Percentiles rank a stretch among this genome's conserved stretches.
phyloP scores from a whole-genome alignment of 2,888 invertebrate genomes.

The Tubulanus polymorphus region DNA sequence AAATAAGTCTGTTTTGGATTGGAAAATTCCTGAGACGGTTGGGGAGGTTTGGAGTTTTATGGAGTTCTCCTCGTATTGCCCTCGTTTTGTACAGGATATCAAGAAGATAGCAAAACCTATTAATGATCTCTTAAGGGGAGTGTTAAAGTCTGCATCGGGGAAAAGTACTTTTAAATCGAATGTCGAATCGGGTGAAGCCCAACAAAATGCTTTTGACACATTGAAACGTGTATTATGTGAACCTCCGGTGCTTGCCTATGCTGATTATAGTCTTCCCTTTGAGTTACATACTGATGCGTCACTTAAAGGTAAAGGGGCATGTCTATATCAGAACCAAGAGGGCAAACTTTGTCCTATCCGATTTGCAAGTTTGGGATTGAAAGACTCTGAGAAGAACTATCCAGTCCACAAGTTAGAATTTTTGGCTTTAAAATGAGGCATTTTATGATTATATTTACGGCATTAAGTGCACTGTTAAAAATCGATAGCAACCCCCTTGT shows the following conservation, averaged over 20 bases:
- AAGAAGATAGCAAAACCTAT: constrained; percentile 2
- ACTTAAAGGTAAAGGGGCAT: not conserved
- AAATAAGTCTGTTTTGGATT: too few relatives aligned
- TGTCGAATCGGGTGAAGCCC: not conserved
- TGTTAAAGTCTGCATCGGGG: not conserved
- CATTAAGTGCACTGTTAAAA: not conserved
- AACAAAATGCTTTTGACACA: not conserved
- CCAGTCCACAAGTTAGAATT: not conserved
- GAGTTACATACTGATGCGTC: not conserved
- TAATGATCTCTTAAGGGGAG: not conserved
- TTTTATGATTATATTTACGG: not conserved
- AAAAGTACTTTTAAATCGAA: too few relatives aligned
- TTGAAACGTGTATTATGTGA: not conserved
- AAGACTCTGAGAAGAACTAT: not conserved
- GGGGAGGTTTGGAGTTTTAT: constrained; percentile 3
- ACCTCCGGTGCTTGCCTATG: not conserved
- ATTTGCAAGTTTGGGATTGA: not conserved
- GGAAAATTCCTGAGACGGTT: not conserved
- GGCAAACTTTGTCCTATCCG: too few relatives aligned
- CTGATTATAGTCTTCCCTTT: not conserved
- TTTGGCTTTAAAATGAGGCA: not conserved
- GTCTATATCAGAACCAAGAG: not conserved
- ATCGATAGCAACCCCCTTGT: not conserved
- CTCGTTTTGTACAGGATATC: constrained; percentile 5
- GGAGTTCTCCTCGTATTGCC: constrained; percentile 7